Evolutionary conservation across 2,113 vertebrate species (phyloP), one percentile per base, ranked within the genome.

Genomic region (Anoplopoma fimbria): DNA sequence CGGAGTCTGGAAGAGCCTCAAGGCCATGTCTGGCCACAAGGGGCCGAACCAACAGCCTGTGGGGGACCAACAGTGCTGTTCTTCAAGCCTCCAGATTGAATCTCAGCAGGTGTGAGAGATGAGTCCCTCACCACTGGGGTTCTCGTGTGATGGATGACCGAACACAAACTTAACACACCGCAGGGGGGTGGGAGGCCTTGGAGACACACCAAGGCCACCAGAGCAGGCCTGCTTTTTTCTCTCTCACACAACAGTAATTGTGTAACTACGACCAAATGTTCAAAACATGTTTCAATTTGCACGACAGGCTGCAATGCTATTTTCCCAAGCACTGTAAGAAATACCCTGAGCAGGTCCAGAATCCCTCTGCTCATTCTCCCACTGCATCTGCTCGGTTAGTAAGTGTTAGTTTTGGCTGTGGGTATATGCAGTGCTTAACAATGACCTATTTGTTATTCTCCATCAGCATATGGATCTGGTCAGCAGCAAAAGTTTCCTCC

Each of bases 41-140:
- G n/a, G n/a, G n/a, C n/a, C n/a, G n/a, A n/a, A n/a, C n/a, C n/a
- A n/a, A n/a, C n/a, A n/a, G n/a, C n/a, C n/a, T n/a, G n/a, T n/a
- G n/a, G n/a, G n/a, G n/a, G n/a, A n/a, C n/a, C n/a, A n/a, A n/a
- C n/a, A n/a, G n/a, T n/a, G n/a, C n/a, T n/a, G n/a, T 81, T 77
- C 83, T 80, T 89, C 81, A 82, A 87, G 79, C 75, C 71, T 91
- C 92, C 92, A 94, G 93, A 93, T 93, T 93, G 93, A 85, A 80
- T 84, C 89, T 87, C 91, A 77, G 90, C 88, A 90, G 92, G 93
- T 82, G 89, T 89, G 89, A 89, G 88, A 88, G 87, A 90, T 92
- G 87, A 90, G 60, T 75, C 76, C 78, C 81, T 63, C 57, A 57
- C 85, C 79, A 63, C 34, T 1, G 15, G 88, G 79, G 82, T 83